Conservation (phyloP, 2,888 invertebrate species). For the Hipparchia sbordonii region DNA sequence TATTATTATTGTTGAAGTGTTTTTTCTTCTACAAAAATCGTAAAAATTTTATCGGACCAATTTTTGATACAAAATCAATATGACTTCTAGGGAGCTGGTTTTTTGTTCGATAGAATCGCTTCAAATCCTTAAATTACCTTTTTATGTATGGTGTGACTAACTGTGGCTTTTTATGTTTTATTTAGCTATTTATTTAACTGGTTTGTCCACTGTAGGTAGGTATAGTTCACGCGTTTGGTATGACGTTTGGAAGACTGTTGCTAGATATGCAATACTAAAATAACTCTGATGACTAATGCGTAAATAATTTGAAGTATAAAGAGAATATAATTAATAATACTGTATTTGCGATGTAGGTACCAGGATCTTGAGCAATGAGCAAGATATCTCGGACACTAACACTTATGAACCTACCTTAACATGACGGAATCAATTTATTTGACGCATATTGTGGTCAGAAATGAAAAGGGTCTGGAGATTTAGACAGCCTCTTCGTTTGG, state of each 20-base stretch:
- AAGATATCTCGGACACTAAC: conserved; percentile 3
- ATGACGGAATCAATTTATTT: conserved; percentile 18
- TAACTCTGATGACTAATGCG: conserved; percentile 26
- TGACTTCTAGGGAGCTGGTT: conserved; percentile 13
- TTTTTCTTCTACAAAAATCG: no score
- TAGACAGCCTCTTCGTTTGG: conserved; percentile 15
- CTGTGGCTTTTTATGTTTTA: conserved; percentile 32
- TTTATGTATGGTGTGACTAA: conserved; percentile 35
- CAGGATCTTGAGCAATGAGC: conserved; percentile 8
- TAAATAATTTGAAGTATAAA: conserved; percentile 7
- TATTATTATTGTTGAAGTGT: no score
- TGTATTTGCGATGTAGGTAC: conserved; percentile 14
- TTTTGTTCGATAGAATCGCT: conserved; percentile 10
- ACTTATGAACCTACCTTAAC: background rate
- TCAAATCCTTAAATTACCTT: conserved; percentile 22
- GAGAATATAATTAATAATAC: background rate
- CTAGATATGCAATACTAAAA: conserved; percentile 26
- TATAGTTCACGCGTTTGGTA: conserved; percentile 9
- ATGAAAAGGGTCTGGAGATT: conserved; percentile 19
- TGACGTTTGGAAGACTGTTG: conserved; percentile 1
- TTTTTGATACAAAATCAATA: conserved; percentile 15
- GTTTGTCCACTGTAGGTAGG: conserved; percentile 35
- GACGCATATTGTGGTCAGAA: conserved; percentile 5
- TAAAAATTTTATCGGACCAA: background rate
- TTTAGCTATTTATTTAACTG: conserved; percentile 40